Evolutionary conservation across 2,888 invertebrate species (phyloP).

Genomic region (Fabriciana adippe): DNA sequence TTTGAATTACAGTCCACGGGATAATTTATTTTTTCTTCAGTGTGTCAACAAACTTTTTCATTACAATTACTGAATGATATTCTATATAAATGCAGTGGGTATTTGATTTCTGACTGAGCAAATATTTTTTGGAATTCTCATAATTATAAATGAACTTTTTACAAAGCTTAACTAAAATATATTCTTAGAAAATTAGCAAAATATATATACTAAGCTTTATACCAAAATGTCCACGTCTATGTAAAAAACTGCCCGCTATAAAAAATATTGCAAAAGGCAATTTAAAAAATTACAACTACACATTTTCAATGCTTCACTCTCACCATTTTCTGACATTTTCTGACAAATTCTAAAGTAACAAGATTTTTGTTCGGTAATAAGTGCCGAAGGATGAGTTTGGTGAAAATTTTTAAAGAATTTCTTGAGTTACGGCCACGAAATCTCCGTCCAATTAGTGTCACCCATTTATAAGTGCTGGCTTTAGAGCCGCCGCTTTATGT

Average conservation of each 20-base stretch:
- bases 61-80: background rate
- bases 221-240: too few relatives aligned
- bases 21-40: conserved; percentile 8
- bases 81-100: background rate
- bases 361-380: conserved; percentile 34
- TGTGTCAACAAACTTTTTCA: conserved; percentile 8
- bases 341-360: conserved; percentile 27
- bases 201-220: too few relatives aligned
- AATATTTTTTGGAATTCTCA: too few relatives aligned
- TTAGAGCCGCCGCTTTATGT: conserved; percentile 30
- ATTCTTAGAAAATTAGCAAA: too few relatives aligned
- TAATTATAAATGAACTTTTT: too few relatives aligned
- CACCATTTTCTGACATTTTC: conserved; percentile 16
- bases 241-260: too few relatives aligned
- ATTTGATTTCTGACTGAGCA: too few relatives aligned
- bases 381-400: conserved; percentile 34
- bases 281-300: conserved; percentile 9
- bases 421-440: conserved; percentile 32
- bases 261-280: conserved; percentile 5
- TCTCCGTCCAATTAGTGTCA: conserved; percentile 69
- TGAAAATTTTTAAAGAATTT: conserved; percentile 42
- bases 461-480: conserved; percentile 65
- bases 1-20: conserved; percentile 10
- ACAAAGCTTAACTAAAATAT: too few relatives aligned
- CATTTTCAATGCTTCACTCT: conserved; percentile 4